Evolutionary conservation across 1,140 invertebrate genomes (phyloP).

Genomic region (Hormaphis cornu): DNA sequence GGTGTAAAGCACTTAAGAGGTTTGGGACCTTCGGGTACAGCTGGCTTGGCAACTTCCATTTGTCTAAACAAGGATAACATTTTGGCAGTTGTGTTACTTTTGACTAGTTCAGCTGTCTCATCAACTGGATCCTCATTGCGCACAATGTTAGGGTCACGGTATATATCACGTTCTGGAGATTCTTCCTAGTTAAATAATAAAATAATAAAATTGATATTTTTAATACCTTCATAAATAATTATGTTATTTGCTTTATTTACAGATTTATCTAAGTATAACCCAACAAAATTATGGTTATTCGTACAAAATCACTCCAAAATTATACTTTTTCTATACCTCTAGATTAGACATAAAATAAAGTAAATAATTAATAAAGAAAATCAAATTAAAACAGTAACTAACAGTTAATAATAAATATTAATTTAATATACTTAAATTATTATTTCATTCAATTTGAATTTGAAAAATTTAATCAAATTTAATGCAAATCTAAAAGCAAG

Average conservation of each 20-base stretch:
- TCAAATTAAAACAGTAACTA: background rate
- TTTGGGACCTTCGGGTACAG: conserved; percentile 57
- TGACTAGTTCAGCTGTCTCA: conserved; percentile 49
- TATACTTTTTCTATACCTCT: no score
- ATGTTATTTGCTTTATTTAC: no score
- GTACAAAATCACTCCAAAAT: no score
- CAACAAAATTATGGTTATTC: no score
- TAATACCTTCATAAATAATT: no score
- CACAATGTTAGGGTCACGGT: conserved; percentile 65
- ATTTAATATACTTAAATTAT: background rate
- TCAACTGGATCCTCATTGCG: conserved; percentile 53
- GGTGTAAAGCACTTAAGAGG: conserved; percentile 81
- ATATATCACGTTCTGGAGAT: conserved; percentile 63
- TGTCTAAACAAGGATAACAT: conserved; percentile 80
- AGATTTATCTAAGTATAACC: no score
- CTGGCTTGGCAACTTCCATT: conserved; percentile 62
- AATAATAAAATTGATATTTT: conserved; percentile 1
- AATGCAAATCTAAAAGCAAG: no score
- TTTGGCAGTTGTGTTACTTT: conserved; percentile 65
- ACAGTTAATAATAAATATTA: background rate
- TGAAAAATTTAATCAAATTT: no score
- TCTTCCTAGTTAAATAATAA: conserved; percentile 47
- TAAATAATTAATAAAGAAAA: background rate
- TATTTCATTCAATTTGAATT: no score
- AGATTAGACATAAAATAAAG: no score